These are phyloP conservation scores for Nautilus pompilius DNA, from an alignment of 1,140 invertebrate species.

Conservation along the genomic window DNA sequence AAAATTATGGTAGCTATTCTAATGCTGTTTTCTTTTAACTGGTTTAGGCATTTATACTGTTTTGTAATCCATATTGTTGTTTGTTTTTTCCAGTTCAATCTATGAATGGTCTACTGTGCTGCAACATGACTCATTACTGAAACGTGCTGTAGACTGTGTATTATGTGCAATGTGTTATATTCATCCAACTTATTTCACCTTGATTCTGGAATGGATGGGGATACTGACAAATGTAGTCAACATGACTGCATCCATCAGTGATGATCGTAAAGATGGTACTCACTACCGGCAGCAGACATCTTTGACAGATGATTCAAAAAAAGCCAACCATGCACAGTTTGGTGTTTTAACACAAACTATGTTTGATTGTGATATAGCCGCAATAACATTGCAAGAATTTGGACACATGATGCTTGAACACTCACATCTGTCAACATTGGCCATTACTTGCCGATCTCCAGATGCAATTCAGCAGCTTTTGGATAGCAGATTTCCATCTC, in stretches of 20 bases:
- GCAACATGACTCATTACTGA: slow-evolving; percentile 65
- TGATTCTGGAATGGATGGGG: slow-evolving; percentile 71
- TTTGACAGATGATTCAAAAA: slow-evolving; percentile 44
- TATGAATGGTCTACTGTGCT: slow-evolving; percentile 73
- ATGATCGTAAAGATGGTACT: slow-evolving; percentile 65
- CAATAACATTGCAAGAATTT: slow-evolving; percentile 32
- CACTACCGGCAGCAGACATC: slow-evolving; percentile 20
- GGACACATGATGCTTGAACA: slow-evolving; percentile 52
- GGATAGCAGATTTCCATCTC: slow-evolving; percentile 71
- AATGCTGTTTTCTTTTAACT: too few species aligned
- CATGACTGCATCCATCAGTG: slow-evolving; percentile 59
- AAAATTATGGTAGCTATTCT: too few species aligned
- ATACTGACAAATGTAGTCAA: slow-evolving; percentile 61
- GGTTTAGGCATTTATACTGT: too few species aligned
- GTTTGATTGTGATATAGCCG: slow-evolving; percentile 3
- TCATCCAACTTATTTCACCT: slow-evolving; percentile 70
- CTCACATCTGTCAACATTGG: slow-evolving; percentile 70
- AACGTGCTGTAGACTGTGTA: slow-evolving; percentile 74
- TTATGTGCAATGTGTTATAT: slow-evolving; percentile 83
- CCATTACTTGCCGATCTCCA: slow-evolving; percentile 72
- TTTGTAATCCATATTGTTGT: too few species aligned
- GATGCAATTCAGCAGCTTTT: slow-evolving; percentile 71
- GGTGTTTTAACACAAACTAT: neutral
- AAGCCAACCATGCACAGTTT: slow-evolving; percentile 26
- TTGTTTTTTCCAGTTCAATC: slow-evolving; percentile 59